Conservation (phyloP, 2,113 vertebrate genomes). For the Sprattus sprattus region DNA sequence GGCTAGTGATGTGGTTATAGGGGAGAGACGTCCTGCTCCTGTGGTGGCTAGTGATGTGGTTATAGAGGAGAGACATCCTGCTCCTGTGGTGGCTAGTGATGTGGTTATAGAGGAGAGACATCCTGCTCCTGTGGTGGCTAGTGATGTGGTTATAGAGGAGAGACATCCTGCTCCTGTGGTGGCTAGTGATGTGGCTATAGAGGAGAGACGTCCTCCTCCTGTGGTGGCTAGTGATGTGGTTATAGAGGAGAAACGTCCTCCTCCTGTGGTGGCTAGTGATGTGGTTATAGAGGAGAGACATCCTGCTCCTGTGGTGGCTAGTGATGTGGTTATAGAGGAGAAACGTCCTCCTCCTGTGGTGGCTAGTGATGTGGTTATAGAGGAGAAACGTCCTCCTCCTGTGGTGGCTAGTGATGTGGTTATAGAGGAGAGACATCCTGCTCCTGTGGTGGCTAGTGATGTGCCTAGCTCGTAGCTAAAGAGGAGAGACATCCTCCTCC, state of each 20-base stretch:
- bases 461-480: too few species aligned
- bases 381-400: too few species aligned
- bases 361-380: background rate
- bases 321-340: too few species aligned
- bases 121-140: background rate
- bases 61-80: too few species aligned
- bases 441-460: background rate
- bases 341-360: background rate
- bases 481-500: too few species aligned
- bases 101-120: too few species aligned
- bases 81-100: background rate
- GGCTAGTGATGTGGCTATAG: background rate
- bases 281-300: too few species aligned
- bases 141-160: too few species aligned
- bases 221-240: background rate
- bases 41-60: background rate
- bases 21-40: too few species aligned
- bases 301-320: background rate
- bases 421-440: too few species aligned
- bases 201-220: too few species aligned
- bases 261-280: background rate
- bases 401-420: background rate
- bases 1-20: background rate
- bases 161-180: background rate
- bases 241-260: too few species aligned